Evolutionary conservation across 2,888 invertebrate genomes (phyloP).

Genomic region (Danaus chrysippus): DNA sequence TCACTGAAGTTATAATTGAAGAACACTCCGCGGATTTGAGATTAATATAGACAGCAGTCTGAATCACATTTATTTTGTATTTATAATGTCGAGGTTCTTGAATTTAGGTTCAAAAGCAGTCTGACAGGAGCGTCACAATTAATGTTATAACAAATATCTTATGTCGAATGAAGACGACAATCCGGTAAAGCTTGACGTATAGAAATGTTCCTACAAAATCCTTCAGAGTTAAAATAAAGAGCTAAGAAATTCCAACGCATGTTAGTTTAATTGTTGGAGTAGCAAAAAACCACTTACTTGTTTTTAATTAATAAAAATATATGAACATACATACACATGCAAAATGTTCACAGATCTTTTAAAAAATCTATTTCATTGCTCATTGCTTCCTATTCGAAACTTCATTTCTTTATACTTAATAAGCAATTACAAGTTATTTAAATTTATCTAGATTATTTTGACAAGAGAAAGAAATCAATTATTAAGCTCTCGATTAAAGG

Average conservation of each 20-base stretch:
- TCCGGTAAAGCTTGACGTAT: conserved; percentile 25
- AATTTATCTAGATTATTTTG: too few relatives aligned
- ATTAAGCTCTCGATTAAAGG: too few relatives aligned
- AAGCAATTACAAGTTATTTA: too few relatives aligned
- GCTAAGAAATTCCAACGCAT: conserved; percentile 13
- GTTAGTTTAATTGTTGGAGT: conserved; percentile 16
- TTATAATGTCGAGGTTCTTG: conserved; percentile 36
- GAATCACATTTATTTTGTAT: conserved; percentile 36
- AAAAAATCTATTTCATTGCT: too few relatives aligned
- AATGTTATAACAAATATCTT: conserved; percentile 27
- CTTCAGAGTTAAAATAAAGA: conserved; percentile 12
- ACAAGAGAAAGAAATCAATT: too few relatives aligned
- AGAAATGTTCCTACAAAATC: conserved; percentile 25
- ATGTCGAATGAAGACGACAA: conserved; percentile 28
- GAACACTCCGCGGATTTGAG: conserved; percentile 35
- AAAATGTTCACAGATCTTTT: too few relatives aligned
- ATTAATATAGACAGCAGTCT: conserved; percentile 33
- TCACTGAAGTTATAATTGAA: conserved; percentile 28
- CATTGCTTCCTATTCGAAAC: too few relatives aligned
- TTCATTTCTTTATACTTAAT: too few relatives aligned
- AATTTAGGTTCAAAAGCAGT: conserved; percentile 36
- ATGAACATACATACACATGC: too few relatives aligned
- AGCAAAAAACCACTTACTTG: conserved; percentile 9
- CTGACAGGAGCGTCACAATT: conserved; percentile 36
- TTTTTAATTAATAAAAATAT: not conserved